These are phyloP conservation scores for Miltochrista miniata DNA, from an alignment of 2,888 invertebrate genomes.

Conservation along the genomic window DNA sequence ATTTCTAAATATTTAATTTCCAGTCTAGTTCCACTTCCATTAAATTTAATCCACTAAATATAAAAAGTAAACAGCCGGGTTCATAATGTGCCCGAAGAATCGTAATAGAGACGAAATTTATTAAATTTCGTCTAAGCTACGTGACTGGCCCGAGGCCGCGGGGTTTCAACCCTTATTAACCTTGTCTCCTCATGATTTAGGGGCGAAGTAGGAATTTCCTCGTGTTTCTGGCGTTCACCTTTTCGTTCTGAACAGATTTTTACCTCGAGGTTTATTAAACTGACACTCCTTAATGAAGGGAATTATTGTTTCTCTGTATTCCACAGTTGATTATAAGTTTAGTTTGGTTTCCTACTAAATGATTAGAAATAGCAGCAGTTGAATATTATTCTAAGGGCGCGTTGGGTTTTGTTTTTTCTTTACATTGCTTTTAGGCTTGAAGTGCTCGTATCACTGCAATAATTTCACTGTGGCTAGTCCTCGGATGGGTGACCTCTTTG, in stretches of 20 bases:
- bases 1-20: slow-evolving; percentile 9
- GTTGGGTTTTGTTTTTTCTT: too few species aligned
- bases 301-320: slow-evolving; percentile 48
- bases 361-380: not conserved
- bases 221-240: slow-evolving; percentile 59
- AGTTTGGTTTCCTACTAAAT: not conserved
- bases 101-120: slow-evolving; percentile 69
- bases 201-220: slow-evolving; percentile 70
- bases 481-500: too few species aligned
- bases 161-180: slow-evolving; percentile 77
- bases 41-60: slow-evolving; percentile 37
- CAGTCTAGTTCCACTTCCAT: slow-evolving; percentile 19
- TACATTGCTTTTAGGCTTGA: too few species aligned
- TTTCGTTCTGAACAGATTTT: slow-evolving; percentile 69
- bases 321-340: slow-evolving; percentile 21
- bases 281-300: slow-evolving; percentile 63
- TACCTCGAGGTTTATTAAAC: slow-evolving; percentile 62
- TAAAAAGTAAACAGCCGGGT: slow-evolving; percentile 43
- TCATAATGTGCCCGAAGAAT: slow-evolving; percentile 48
- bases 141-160: slow-evolving; percentile 70
- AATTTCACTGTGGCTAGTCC: too few species aligned
- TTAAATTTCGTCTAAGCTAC: slow-evolving; percentile 73
- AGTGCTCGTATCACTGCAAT: too few species aligned
- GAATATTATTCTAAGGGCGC: too few species aligned
- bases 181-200: slow-evolving; percentile 79